Conservation (phyloP, 2,888 invertebrate genomes). For the Ichneumoninae sp. region DNA sequence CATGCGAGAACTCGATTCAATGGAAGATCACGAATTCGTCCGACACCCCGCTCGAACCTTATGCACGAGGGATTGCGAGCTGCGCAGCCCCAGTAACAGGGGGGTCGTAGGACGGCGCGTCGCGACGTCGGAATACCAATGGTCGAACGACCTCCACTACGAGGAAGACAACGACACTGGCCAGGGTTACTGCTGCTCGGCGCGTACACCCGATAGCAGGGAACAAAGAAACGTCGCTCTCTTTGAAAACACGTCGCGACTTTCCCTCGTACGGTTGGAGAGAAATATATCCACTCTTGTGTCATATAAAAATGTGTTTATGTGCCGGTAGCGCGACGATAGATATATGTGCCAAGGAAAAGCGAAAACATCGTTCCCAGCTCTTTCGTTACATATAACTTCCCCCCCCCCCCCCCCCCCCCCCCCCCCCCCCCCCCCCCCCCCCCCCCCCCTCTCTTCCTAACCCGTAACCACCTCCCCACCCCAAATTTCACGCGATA, state of each 20-base stretch:
- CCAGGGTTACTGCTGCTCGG: conserved; percentile 15
- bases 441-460: no score
- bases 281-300: conserved; percentile 79
- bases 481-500: conserved; percentile 24
- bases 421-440: no score
- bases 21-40: conserved; percentile 40
- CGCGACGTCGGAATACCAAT: conserved; percentile 76
- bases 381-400: conserved; percentile 36
- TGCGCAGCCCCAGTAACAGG: conserved; percentile 42
- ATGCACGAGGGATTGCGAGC: conserved; percentile 59
- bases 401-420: not conserved
- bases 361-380: conserved; percentile 74
- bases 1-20: conserved; percentile 1
- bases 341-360: conserved; percentile 59
- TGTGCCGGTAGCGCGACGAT: conserved; percentile 70
- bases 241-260: conserved; percentile 66
- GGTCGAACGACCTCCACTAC: conserved; percentile 45
- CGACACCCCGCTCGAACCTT: conserved; percentile 29
- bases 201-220: conserved; percentile 31
- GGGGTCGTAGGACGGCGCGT: conserved; percentile 67
- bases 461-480: no score
- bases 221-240: conserved; percentile 75
- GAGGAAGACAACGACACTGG: conserved; percentile 14
- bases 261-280: conserved; percentile 62
- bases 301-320: conserved; percentile 82